Evolutionary conservation across 2,888 invertebrate genomes (phyloP).

Genomic region (Cenopis cana): DNA sequence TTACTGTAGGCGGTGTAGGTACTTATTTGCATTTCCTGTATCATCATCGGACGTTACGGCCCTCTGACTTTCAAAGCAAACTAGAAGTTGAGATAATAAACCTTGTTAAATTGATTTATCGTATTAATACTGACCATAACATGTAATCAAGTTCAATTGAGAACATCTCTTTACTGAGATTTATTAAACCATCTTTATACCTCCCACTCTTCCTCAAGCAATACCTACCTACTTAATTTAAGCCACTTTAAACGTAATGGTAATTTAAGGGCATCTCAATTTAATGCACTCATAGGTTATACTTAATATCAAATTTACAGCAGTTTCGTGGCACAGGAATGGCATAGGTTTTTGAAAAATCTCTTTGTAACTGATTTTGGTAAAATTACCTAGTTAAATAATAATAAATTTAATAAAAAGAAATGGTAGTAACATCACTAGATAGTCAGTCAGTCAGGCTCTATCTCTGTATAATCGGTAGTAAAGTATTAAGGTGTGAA

Average conservation of each 20-base stretch:
- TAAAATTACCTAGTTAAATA: too few species aligned
- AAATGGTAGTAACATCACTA: too few species aligned
- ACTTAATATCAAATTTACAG: too few species aligned
- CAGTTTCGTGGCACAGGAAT: too few species aligned
- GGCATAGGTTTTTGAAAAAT: neutral
- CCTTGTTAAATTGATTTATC: slow-evolving; percentile 20
- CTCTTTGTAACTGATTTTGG: too few species aligned
- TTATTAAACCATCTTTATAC: neutral
- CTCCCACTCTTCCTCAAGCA: slow-evolving; percentile 19
- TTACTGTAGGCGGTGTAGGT: too few species aligned
- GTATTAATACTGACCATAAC: neutral
- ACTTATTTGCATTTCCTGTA: neutral
- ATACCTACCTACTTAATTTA: neutral
- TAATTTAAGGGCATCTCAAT: neutral
- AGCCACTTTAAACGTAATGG: neutral
- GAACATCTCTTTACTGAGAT: neutral
- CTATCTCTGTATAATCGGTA: too few species aligned
- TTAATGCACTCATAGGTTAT: neutral
- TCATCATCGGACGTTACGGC: too few species aligned
- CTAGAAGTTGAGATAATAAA: neutral
- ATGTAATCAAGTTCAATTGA: slow-evolving; percentile 18
- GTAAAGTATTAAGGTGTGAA: neutral
- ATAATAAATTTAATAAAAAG: too few species aligned
- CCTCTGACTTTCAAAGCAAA: slow-evolving; percentile 1
- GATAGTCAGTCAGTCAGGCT: too few species aligned